Percentiles rank a stretch among this genome's conserved stretches.
Conservation (phyloP, 2,797 vertebrate species). For the Merluccius polli region DNA sequence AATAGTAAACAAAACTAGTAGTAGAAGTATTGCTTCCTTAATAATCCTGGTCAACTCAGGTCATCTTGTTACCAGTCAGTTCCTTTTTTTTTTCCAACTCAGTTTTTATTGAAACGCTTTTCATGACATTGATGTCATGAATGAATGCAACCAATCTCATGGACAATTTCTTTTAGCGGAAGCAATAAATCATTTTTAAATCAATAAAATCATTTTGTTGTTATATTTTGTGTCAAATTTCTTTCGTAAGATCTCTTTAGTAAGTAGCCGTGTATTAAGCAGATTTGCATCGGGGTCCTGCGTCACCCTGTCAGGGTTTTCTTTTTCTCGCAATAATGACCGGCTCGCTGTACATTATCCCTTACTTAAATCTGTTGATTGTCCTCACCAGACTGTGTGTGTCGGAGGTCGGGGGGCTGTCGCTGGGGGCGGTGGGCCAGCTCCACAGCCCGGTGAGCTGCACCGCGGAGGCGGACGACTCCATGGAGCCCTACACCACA, state of each 20-base stretch:
- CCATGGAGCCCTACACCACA: constrained; percentile 92
- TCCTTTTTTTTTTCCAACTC: background rate
- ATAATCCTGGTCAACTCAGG: background rate
- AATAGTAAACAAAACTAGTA: background rate
- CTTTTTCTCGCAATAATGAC: too few species aligned
- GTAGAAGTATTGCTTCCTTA: background rate
- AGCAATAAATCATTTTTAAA: too few species aligned
- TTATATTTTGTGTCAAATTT: too few species aligned
- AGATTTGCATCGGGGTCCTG: too few species aligned
- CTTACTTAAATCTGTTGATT: background rate
- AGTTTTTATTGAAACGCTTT: background rate
- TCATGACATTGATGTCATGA: background rate
- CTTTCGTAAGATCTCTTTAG: too few species aligned
- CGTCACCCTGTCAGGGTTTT: too few species aligned
- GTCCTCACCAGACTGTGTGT: constrained; percentile 70
- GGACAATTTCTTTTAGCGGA: too few species aligned
- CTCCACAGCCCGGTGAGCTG: constrained; percentile 83
- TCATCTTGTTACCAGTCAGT: background rate
- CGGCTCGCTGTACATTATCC: too few species aligned
- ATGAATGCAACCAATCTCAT: background rate
- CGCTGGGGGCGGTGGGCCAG: constrained; percentile 70
- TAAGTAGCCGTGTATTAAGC: too few species aligned
- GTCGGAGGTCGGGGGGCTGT: constrained; percentile 79
- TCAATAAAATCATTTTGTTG: too few species aligned
- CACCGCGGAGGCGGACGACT: constrained; percentile 76